Evolutionary conservation across 2,797 vertebrate species (phyloP).

Genomic region (Acomys russatus): DNA sequence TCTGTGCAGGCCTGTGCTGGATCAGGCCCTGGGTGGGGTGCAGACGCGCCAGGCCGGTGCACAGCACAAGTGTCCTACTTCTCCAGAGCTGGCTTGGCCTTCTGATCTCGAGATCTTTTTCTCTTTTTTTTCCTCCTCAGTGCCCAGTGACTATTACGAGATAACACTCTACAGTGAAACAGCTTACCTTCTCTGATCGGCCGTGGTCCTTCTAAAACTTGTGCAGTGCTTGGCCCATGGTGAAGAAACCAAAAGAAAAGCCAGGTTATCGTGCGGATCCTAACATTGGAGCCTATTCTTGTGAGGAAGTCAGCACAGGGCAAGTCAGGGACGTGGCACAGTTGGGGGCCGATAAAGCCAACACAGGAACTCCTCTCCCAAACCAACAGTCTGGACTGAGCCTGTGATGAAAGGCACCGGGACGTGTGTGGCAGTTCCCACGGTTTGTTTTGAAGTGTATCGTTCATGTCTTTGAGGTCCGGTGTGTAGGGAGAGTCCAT

Average conservation of each 20-base stretch:
- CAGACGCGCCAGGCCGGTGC: background rate
- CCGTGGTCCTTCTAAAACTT: slow-evolving; percentile 1
- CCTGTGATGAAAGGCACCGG: background rate
- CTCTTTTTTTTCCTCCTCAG: background rate
- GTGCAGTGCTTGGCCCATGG: background rate
- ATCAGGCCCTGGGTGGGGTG: background rate
- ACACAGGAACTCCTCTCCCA: background rate
- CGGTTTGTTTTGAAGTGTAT: background rate
- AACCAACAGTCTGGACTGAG: background rate
- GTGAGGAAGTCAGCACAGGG: background rate
- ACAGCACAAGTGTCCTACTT: background rate
- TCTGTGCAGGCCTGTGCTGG: background rate
- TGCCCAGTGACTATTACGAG: background rate
- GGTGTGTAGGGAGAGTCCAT: background rate
- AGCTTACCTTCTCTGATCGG: background rate
- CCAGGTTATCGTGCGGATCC: background rate
- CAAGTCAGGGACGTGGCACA: background rate
- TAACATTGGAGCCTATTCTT: background rate
- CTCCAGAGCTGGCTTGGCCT: background rate
- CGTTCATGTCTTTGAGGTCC: slow-evolving; percentile 32
- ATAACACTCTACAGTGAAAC: background rate
- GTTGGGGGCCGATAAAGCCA: background rate
- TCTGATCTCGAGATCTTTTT: slow-evolving; percentile 21
- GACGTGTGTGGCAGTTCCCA: background rate
- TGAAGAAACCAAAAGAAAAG: background rate